These are phyloP conservation scores for Clarias laeviceps DNA, from an alignment of 2,797 vertebrate genomes.

Conservation along the genomic window DNA sequence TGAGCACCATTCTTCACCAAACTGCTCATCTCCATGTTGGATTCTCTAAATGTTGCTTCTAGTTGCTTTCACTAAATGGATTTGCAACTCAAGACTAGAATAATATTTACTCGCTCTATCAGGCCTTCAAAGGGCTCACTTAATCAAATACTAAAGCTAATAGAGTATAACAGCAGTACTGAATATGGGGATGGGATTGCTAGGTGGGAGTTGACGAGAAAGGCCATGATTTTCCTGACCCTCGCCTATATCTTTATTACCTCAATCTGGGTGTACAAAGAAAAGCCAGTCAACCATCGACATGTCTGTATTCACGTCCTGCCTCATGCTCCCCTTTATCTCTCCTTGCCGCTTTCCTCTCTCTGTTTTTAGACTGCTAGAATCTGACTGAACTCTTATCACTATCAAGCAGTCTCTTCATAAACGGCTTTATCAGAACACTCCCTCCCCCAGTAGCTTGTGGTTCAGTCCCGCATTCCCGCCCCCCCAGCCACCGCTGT, in stretches of 20 bases:
- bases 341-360: slow-evolving; percentile 53
- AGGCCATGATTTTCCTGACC: background rate
- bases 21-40: background rate
- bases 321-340: slow-evolving; percentile 57
- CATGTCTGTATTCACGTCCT: slow-evolving; percentile 20
- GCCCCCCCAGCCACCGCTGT: background rate
- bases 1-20: background rate
- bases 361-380: slow-evolving; percentile 50
- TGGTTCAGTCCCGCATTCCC: background rate
- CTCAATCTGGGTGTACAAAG: slow-evolving; percentile 6
- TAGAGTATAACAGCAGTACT: background rate
- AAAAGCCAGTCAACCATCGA: background rate
- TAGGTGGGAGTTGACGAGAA: background rate
- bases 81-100: background rate
- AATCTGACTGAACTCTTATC: slow-evolving; percentile 51
- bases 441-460: slow-evolving; percentile 42
- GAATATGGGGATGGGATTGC: background rate
- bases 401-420: slow-evolving; percentile 47
- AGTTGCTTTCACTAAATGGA: background rate
- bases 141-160: background rate
- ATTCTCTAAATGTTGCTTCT: background rate
- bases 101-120: background rate
- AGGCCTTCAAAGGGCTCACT: background rate
- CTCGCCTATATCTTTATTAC: slow-evolving; percentile 3
- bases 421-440: slow-evolving; percentile 52